Percentiles rank a stretch among this genome's conserved stretches.
phyloP scores from a whole-genome alignment of 2,113 vertebrate species.

The Paracanthobrama guichenoti region DNA sequence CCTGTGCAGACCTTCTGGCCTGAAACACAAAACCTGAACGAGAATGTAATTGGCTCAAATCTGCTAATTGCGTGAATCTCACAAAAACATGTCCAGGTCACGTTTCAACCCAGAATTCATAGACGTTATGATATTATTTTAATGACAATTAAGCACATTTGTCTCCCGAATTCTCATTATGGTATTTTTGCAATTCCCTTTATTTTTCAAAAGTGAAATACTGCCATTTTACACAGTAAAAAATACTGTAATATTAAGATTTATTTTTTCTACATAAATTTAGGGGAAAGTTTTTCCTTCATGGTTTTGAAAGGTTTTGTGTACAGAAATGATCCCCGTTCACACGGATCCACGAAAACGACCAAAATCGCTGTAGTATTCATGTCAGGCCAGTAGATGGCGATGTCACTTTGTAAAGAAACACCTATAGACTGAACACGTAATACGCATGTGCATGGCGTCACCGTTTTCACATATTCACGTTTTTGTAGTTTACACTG shows the following conservation, averaged over 20 bases:
- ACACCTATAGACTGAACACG: no score
- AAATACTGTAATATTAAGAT: background rate
- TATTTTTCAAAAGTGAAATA: background rate
- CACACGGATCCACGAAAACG: no score
- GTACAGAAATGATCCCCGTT: no score
- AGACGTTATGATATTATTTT: background rate
- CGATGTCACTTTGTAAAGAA: no score
- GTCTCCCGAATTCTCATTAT: background rate
- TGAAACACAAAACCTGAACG: background rate
- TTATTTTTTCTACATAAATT: background rate
- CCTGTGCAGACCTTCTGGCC: background rate
- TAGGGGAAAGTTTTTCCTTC: no score
- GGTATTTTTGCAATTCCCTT: background rate
- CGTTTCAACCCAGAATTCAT: background rate
- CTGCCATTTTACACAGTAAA: background rate
- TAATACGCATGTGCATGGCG: no score
- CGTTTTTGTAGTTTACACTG: no score
- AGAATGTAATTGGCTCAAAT: background rate
- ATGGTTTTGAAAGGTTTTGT: no score
- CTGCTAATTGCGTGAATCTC: background rate
- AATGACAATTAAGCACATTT: constrained; percentile 19
- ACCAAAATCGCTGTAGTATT: no score
- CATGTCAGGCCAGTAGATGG: no score
- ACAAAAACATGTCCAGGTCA: background rate
- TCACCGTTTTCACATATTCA: no score